Base-by-base conservation (phyloP, 2,113 vertebrate genomes). In the Carlito syrichta region DNA sequence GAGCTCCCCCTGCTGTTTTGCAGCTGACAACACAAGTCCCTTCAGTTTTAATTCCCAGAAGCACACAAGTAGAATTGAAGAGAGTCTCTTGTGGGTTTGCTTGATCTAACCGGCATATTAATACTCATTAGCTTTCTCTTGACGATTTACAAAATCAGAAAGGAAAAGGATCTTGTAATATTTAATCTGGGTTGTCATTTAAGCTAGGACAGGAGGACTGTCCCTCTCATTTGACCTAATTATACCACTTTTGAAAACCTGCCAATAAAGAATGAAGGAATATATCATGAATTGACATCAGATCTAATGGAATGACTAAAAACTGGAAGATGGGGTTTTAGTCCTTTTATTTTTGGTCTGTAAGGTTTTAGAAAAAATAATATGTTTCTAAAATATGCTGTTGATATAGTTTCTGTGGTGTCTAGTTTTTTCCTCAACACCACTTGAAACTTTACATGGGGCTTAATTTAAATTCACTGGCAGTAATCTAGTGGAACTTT, bases 1-100 rank as follows among this genome's bases (percentile, higher is more conserved):
- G 93, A 48, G 97, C 98, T 86, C 98, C 98, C 97, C 95, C 98
- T 98, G 95, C 95, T 96, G 98, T 85, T 96, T 79, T 60, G 6
- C 6, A 27, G 14, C 22, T 30, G 88, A 76, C 23, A 95, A 9
- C 83, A 69, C 91, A 84, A 69, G 56, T 23, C 6, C 6, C 35
- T 91, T 79, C 2, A 2, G 27, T 92, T 73, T 52, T 23, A 35
- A 23, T 63, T 88, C 14, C 22, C 22, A 48, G 60, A 73, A 83
- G 10, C 58, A 6, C 4, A 0, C 2, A 38, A 32, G 20, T 35
- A 83, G 54, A n/a, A 73, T 38, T 9, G 10, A 45, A 30, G 19
- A 45, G 38, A 45, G 68, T 1, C 8, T 20, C 35, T 60, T 48
- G 30, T 22, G 9, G 43, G 32, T 63, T 82, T 95, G 56, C 35